phyloP scores from a whole-genome alignment of 2,888 invertebrate genomes.

The Scaptomyza polygonia region DNA sequence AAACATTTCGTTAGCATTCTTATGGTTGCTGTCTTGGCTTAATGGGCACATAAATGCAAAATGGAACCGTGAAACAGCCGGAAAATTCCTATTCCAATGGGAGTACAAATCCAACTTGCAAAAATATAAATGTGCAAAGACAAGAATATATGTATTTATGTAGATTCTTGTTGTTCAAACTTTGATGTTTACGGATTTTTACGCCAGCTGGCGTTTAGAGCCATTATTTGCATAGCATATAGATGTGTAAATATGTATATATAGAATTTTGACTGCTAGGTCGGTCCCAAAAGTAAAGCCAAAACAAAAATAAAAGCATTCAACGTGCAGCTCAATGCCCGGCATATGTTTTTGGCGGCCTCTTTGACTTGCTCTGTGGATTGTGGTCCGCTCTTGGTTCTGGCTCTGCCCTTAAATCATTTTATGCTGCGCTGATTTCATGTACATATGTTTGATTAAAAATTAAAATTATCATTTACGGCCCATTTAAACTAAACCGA shows the following conservation, averaged over 20 bases:
- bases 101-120: slow-evolving; percentile 36
- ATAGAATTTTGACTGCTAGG: not conserved
- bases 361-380: slow-evolving; percentile 61
- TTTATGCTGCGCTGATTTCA: slow-evolving; percentile 62
- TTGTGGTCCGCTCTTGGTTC: slow-evolving; percentile 39
- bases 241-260: not conserved
- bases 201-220: slow-evolving; percentile 43
- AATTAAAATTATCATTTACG: slow-evolving; percentile 83
- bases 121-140: not conserved
- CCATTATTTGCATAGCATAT: slow-evolving; percentile 1
- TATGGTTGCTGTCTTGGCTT: slow-evolving; percentile 45
- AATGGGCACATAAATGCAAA: slow-evolving; percentile 8
- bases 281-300: slow-evolving; percentile 16
- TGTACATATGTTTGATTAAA: slow-evolving; percentile 81
- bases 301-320: slow-evolving; percentile 25
- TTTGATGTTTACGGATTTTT: no score
- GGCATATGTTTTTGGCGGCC: slow-evolving; percentile 66
- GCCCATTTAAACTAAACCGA: slow-evolving; percentile 82
- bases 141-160: no score
- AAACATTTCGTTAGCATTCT: slow-evolving; percentile 9
- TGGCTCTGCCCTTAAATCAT: slow-evolving; percentile 65
- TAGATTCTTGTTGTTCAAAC: no score
- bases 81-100: slow-evolving; percentile 42
- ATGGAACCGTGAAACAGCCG: slow-evolving; percentile 15
- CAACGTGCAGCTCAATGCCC: slow-evolving; percentile 21